These are phyloP conservation scores for Cyclina sinensis DNA, from an alignment of 1,140 invertebrate genomes.

Conservation along the genomic window DNA sequence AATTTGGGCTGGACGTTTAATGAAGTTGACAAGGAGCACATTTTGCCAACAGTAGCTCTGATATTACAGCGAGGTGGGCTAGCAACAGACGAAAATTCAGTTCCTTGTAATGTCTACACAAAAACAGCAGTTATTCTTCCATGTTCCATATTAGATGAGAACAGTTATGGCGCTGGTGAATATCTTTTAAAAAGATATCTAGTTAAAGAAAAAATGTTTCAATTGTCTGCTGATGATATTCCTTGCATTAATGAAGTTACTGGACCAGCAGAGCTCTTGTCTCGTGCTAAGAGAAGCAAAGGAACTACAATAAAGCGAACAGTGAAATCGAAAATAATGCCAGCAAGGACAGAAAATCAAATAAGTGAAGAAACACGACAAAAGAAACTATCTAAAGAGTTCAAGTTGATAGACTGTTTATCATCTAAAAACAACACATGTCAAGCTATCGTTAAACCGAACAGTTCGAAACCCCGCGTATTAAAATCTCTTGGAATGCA, in stretches of 20 bases:
- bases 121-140: neutral
- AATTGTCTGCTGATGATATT: neutral
- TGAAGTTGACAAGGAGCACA: slow-evolving; percentile 15
- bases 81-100: neutral
- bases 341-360: slow-evolving; percentile 23
- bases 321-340: slow-evolving; percentile 2
- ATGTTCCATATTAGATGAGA: slow-evolving; percentile 7
- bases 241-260: slow-evolving; percentile 1
- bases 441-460: slow-evolving; percentile 50
- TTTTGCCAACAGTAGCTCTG: slow-evolving; percentile 16
- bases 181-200: slow-evolving; percentile 37
- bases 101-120: slow-evolving; percentile 18
- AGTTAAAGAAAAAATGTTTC: slow-evolving; percentile 28
- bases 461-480: slow-evolving; percentile 53
- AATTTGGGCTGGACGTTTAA: neutral
- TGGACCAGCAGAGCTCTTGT: slow-evolving; percentile 46
- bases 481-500: slow-evolving; percentile 27
- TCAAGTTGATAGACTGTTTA: slow-evolving; percentile 25
- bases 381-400: slow-evolving; percentile 34
- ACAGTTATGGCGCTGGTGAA: slow-evolving; percentile 29
- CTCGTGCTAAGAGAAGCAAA: slow-evolving; percentile 41
- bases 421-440: slow-evolving; percentile 57
- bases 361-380: slow-evolving; percentile 26
- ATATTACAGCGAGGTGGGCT: slow-evolving; percentile 14
- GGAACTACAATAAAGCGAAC: slow-evolving; percentile 50